Evolutionary conservation across 1,140 invertebrate genomes (phyloP), one percentile per base, ranked within the genome.

Genomic region (Euwallacea fornicatus): DNA sequence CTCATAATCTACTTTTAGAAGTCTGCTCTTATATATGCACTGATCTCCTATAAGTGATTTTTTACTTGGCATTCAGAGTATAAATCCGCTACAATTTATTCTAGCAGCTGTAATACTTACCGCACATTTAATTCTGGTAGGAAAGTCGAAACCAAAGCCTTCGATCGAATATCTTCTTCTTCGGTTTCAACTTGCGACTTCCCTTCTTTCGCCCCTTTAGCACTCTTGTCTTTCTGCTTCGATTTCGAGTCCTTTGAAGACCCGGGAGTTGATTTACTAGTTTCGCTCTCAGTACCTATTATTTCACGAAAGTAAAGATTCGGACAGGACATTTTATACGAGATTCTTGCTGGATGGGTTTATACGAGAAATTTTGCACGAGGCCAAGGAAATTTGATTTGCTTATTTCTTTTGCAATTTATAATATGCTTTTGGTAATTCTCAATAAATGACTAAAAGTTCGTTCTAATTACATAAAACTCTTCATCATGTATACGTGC

Each of bases 181-280:
- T 85, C 87, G 60, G 88, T 86, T 74, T 88, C 87, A 47, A 85
- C 85, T 68, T 83, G 83, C 13, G 83, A 78, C 59, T 86, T 85
- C 66, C 83, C 84, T 42, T 85, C 83, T 64, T 86, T 85, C 0
- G 78, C 79, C 21, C 79, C 78, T 71, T 85, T 84, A 2, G 86
- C 86, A 76, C 86, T 85, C 77, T 85, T 84, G 76, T 90, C 83
- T 84, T 91, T 89, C 41, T 50, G 46, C 33, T 89, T 90, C 74
- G 85, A 86, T 76, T 91, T 92, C 0, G 90, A 92, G 66, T 91
- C 91, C 76, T 89, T 91, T 60, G 92, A 93, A 2, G 91, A 93
- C 3, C 87, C 81, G 0, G 87, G 88, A 0, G 90, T 91, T 0
- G 90, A 90, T 79, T 92, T 91, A 74, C 91, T 93, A 2, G 90